Evolutionary conservation across 2,888 invertebrate genomes (phyloP).

Genomic region (Heterodera filipjevi): DNA sequence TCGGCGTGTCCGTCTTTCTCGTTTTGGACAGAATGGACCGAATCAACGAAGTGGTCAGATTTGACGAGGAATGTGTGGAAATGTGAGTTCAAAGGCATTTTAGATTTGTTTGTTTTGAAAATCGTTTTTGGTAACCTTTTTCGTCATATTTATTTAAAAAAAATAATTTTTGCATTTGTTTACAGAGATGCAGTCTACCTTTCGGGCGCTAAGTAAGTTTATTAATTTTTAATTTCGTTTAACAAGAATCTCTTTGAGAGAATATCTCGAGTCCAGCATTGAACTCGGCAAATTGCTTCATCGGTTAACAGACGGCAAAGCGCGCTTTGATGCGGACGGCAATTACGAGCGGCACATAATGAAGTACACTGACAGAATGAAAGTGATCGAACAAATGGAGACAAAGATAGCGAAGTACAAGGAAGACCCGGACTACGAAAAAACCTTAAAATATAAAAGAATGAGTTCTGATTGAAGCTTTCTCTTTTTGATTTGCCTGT

Average conservation of each 20-base stretch:
- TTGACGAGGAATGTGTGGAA: background rate
- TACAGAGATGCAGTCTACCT: conserved; percentile 8
- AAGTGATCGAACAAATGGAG: background rate
- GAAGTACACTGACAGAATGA: conserved; percentile 33
- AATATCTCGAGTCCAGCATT: conserved; percentile 34
- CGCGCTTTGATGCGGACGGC: conserved; percentile 37
- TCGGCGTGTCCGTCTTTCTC: background rate
- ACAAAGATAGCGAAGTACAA: conserved; percentile 13
- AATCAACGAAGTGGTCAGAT: background rate
- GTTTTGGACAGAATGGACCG: background rate
- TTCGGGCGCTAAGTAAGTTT: conserved; percentile 18
- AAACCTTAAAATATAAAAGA: background rate
- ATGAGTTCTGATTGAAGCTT: background rate
- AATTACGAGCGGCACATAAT: conserved; percentile 29
- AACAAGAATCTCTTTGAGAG: background rate
- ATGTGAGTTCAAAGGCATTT: background rate
- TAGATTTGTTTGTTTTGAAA: background rate
- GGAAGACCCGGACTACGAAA: background rate
- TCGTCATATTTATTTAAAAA: background rate
- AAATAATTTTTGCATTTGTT: background rate
- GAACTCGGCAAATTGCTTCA: conserved; percentile 40
- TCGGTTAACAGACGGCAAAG: conserved; percentile 24
- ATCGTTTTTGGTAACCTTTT: no score
- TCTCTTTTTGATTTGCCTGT: conserved; percentile 1
- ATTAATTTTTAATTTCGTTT: background rate